Percentiles rank a stretch among this genome's conserved stretches.
phyloP scores from a whole-genome alignment of 2,113 vertebrate species.

The Sula dactylatra region DNA sequence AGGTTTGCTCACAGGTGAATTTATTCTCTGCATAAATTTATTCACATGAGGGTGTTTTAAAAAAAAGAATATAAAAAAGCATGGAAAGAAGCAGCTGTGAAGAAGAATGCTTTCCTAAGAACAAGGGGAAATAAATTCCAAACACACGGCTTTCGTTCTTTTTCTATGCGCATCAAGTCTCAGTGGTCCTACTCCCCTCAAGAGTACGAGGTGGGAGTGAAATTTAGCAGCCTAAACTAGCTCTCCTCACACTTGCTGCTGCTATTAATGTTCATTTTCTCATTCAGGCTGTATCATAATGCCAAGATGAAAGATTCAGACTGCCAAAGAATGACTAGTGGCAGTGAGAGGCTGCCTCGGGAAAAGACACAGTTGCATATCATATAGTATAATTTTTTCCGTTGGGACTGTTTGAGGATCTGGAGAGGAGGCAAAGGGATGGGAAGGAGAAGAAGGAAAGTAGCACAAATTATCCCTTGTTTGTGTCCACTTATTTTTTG shows the following conservation, averaged over 20 bases:
- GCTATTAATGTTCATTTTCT: constrained; percentile 59
- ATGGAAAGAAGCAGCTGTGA: neutral
- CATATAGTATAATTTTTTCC: neutral
- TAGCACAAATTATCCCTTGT: neutral
- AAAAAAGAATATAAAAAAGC: neutral
- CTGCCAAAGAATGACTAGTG: constrained; percentile 1
- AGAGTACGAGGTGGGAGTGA: neutral
- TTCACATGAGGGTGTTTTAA: neutral
- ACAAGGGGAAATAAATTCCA: constrained; percentile 5
- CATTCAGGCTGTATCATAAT: constrained; percentile 38
- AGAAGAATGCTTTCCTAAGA: neutral
- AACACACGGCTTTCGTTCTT: neutral
- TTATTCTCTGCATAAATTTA: neutral
- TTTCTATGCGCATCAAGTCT: neutral
- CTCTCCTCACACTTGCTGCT: neutral
- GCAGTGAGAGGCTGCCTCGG: constrained; percentile 4
- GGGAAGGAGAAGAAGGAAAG: neutral
- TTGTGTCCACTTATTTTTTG: neutral
- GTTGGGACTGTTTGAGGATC: neutral
- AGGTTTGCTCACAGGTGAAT: neutral
- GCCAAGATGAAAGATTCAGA: constrained; percentile 53
- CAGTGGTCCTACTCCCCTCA: neutral
- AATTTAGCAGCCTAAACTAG: constrained; percentile 25
- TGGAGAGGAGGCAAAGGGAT: neutral
- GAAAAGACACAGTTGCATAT: constrained; percentile 21